Evolutionary conservation across 2,797 vertebrate species (phyloP).

Genomic region (Fratercula arctica): DNA sequence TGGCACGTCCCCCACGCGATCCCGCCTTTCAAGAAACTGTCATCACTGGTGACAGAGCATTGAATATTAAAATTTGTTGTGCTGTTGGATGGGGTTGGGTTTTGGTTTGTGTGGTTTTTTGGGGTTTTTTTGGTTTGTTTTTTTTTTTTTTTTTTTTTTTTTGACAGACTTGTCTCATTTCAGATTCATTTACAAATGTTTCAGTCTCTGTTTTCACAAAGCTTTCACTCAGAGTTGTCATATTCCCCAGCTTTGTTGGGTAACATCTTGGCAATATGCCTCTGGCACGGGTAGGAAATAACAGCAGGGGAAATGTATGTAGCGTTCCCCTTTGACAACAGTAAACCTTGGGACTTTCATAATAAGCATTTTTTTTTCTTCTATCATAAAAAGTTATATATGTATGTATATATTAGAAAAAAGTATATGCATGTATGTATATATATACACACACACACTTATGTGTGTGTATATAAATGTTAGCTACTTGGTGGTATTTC

Average conservation of each 20-base stretch:
- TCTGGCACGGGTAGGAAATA: not conserved
- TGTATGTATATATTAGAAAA: not conserved
- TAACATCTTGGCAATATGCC: constrained; percentile 18
- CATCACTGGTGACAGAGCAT: not conserved
- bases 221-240: constrained; percentile 36
- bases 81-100: not conserved
- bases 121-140: not conserved
- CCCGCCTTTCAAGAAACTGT: not conserved
- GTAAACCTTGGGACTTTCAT: not conserved
- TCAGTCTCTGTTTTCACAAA: constrained; percentile 12
- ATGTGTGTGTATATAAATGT: not conserved
- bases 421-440: not conserved
- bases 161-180: not conserved
- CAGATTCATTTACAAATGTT: constrained; percentile 26
- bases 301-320: not conserved
- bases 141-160: not conserved
- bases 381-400: fast-evolving
- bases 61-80: not conserved
- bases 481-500: not conserved
- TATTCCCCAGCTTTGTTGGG: constrained; percentile 1
- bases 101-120: too few species aligned
- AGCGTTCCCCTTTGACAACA: not conserved
- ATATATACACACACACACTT: not conserved
- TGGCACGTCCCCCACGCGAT: fast-evolving
- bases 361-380: not conserved